Conservation (phyloP, 2,113 vertebrate genomes). For the Grammomys dolichurus region DNA sequence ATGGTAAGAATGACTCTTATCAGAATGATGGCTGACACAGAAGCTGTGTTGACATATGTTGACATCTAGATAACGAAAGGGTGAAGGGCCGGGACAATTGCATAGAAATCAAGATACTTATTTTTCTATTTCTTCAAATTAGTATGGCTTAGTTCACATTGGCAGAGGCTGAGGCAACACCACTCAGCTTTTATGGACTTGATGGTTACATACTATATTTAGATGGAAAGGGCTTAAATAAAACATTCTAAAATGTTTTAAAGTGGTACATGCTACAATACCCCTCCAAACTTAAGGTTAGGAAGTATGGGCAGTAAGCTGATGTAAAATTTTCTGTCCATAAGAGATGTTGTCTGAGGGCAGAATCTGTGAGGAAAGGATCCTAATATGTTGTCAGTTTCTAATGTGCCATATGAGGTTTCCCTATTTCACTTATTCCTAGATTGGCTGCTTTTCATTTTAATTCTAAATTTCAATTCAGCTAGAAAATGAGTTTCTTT, state of each 20-base stretch:
- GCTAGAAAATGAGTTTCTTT: neutral
- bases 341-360: neutral
- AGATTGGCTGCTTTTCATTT: neutral
- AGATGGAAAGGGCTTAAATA: constrained; percentile 17
- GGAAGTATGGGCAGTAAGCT: neutral
- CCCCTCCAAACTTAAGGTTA: neutral
- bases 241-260: constrained; percentile 47
- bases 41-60: neutral
- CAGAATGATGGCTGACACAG: constrained; percentile 57
- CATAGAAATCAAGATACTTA: constrained; percentile 19
- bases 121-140: constrained; percentile 36
- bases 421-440: neutral
- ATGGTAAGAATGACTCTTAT: neutral
- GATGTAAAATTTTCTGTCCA: constrained; percentile 42
- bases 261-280: neutral
- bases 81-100: neutral
- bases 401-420: constrained; percentile 34
- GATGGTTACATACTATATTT: constrained; percentile 32
- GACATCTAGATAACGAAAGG: neutral
- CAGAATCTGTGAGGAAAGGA: neutral
- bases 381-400: constrained; percentile 44
- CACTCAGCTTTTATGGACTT: constrained; percentile 41
- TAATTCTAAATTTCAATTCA: constrained; percentile 12
- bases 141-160: constrained; percentile 51
- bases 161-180: constrained; percentile 50